phyloP scores from a whole-genome alignment of 2,888 invertebrate genomes.

The Dryococelus australis region DNA sequence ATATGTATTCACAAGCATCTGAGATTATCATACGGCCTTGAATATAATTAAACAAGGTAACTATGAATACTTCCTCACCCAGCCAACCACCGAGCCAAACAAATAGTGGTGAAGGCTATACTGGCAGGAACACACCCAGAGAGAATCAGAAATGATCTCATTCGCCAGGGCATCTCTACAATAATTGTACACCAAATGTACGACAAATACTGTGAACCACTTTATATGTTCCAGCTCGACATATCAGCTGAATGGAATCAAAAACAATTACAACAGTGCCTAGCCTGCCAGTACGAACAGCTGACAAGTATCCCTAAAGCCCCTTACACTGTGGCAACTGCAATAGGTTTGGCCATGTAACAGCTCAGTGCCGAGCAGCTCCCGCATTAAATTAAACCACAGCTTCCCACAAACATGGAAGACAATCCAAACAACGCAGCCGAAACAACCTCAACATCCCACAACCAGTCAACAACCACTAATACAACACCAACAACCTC shows the following conservation, averaged over 20 bases:
- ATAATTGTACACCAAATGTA: neutral
- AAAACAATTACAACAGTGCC: neutral
- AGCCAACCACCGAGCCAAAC: neutral
- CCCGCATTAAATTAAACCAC: neutral
- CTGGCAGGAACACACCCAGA: neutral
- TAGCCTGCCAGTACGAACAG: neutral
- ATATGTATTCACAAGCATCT: neutral
- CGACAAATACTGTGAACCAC: neutral
- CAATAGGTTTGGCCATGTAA: no score
- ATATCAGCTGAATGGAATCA: neutral
- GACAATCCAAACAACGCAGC: neutral
- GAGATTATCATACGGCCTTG: neutral
- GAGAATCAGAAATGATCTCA: neutral
- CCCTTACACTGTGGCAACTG: no score
- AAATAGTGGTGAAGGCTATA: neutral
- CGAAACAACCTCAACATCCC: neutral
- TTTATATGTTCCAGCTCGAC: neutral
- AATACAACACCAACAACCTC: neutral
- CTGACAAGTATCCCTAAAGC: neutral
- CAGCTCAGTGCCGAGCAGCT: no score
- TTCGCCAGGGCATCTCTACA: neutral
- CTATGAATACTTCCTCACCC: neutral
- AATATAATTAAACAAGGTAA: neutral
- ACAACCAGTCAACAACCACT: neutral
- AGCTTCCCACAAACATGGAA: neutral